Evolutionary conservation across 2,888 invertebrate genomes (phyloP), one percentile per base, ranked within the genome.

Genomic region (Microctonus hyperodae): DNA sequence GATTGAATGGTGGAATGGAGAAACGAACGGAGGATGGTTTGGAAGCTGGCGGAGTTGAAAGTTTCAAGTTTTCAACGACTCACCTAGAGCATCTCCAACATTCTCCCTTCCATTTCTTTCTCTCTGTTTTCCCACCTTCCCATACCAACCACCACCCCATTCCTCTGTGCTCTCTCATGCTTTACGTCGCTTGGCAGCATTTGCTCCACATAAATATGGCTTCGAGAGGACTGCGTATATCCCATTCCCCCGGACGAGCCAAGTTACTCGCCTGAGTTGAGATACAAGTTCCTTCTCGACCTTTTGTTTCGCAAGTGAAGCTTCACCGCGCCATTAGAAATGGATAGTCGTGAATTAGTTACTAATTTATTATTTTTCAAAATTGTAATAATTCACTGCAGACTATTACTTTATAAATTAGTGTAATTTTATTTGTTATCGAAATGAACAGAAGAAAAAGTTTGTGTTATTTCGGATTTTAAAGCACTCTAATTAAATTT

Each of bases 11-110:
- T 62, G 53, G 53, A 60, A 37, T 16, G 65, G 53, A 48, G 44
- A 57, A 65, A 61, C 56, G 20, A 59, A 64, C 44, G 44, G 13
- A 13, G 57, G 28, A 35, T 22, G 64, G 64, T 48, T 60, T 33
- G 62, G 64, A 61, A 65, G 67, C 55, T 61, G 59, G 68, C 53
- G 65, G 67, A 70, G 68, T 73, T 65, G 69, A 74, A 80, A 82
- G 79, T 83, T 81, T 73, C 58, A 78, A 83, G 82, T 81, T 82
- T 83, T 81, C 81, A 78, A 75, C 81, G 77, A 76, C 77, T 75
- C 76, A 75, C 76, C 78, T 79, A 75, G 44, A n/a, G 76, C 75
- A 75, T 75, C 69, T 70, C 69, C 72, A 69, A 72, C 71, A 73
- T 72, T 75, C 73, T 73, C 69, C 65, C 63, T 61, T 63, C 44